Conservation (phyloP, 2,113 vertebrate genomes). For the Cyanocitta stelleri region DNA sequence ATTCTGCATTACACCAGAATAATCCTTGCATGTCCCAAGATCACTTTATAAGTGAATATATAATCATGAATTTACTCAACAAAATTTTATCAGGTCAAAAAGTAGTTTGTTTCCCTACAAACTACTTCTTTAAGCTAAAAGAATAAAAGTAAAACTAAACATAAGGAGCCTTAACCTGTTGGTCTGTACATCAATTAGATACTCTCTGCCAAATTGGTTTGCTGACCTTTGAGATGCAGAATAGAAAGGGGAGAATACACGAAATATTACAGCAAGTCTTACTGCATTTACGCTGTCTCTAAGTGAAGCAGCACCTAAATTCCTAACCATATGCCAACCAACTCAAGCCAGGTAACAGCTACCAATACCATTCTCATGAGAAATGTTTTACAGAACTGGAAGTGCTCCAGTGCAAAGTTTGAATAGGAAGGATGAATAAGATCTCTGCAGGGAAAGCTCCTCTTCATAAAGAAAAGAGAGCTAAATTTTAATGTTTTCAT, state of each 20-base stretch:
- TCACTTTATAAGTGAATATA: not conserved
- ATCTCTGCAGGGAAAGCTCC: not conserved
- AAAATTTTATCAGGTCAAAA: not conserved
- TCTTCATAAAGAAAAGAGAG: not conserved
- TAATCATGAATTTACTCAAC: not conserved
- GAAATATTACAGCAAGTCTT: not conserved
- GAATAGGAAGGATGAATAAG: not conserved
- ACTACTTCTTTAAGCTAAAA: not conserved
- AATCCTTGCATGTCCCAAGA: not conserved
- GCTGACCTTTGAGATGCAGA: not conserved
- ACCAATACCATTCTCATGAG: not conserved
- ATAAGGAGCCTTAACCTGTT: not conserved
- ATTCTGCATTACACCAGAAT: not conserved
- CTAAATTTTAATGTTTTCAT: not conserved
- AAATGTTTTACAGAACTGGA: not conserved
- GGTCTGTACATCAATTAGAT: not conserved
- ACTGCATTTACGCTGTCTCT: not conserved
- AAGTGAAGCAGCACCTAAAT: not conserved
- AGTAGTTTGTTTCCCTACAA: not conserved
- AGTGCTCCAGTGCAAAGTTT: not conserved
- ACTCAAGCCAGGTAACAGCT: not conserved
- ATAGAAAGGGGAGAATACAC: not conserved
- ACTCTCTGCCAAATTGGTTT: not conserved
- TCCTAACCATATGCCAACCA: not conserved
- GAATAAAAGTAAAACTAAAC: not conserved